A percentile compares a stretch with the other conserved stretches of the same genome.
These are phyloP conservation scores for Ophioninae sp. DNA, from an alignment of 2,888 invertebrate species.

Conservation along the genomic window DNA sequence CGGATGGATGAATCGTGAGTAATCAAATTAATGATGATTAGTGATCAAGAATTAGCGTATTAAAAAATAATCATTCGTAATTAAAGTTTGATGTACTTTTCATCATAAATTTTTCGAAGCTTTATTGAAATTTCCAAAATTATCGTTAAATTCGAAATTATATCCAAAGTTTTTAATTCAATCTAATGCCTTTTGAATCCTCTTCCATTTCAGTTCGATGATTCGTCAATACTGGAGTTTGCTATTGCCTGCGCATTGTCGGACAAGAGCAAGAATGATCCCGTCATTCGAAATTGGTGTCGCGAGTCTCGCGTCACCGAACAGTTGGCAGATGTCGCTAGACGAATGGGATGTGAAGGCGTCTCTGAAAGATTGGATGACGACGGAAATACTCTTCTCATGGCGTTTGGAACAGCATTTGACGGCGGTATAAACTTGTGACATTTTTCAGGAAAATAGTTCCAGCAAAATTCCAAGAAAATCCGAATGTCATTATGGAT, in stretches of 20 bases:
- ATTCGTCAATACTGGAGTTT: constrained; percentile 67
- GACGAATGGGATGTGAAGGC: constrained; percentile 65
- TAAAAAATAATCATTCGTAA: too few relatives aligned
- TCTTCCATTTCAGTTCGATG: constrained; percentile 66
- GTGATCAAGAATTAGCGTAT: too few relatives aligned
- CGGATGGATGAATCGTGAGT: too few relatives aligned
- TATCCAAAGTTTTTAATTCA: constrained; percentile 1
- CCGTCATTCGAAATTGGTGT: constrained; percentile 81
- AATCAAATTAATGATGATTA: too few relatives aligned
- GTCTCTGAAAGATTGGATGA: constrained; percentile 59
- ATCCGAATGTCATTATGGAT: not conserved
- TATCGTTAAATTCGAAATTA: not conserved
- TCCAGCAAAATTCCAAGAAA: not conserved
- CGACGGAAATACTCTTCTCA: constrained; percentile 69
- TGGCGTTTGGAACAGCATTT: constrained; percentile 73
- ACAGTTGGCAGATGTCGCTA: constrained; percentile 79
- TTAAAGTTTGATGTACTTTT: too few relatives aligned
- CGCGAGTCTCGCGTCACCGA: constrained; percentile 79
- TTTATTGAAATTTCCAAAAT: too few relatives aligned
- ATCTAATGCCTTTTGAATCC: not conserved
- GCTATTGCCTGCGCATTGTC: constrained; percentile 77
- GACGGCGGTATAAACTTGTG: constrained; percentile 78
- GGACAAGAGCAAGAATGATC: constrained; percentile 80
- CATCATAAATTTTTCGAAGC: too few relatives aligned
- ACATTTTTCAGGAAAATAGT: not conserved